Base-by-base conservation (phyloP, 2,888 invertebrate species). In the Baccha elongata region DNA sequence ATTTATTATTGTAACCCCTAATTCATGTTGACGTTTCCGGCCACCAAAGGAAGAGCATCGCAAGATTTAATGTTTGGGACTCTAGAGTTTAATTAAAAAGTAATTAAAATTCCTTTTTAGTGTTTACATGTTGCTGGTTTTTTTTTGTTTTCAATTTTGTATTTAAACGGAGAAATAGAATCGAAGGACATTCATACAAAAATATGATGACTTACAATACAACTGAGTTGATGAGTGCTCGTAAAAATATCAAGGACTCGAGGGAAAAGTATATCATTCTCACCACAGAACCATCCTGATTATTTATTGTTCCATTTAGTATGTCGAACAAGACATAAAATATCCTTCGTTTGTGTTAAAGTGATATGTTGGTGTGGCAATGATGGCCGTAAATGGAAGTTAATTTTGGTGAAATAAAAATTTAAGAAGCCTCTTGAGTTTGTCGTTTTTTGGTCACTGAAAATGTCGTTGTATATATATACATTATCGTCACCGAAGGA, bases 61-160 rank as follows among this genome's bases (percentile, higher is more conserved):
- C n/a, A 52, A 75, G 65, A 75, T 48, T 67, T 48, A 17, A 58
- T 48, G 10, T 29, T 29, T 29, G 42, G 23, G 48, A 50, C 58
- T n/a, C 32, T 40, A 32, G 74, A 40, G 64, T 72, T 81, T 76
- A 75, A 81, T 81, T 81, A 81, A 81, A 81, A 81, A 81, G 75
- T 76, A 76, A 81, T 81, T 81, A 67, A 81, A 76, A 71, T 75
- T 81, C 67, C 46, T 32, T 67, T 67, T 50, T 35, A 58, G 53
- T 46, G 52, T 50, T 29, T 55, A 60, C 60, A 60, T 44, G 44
- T 21, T 50, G 26, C 26, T 26, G 50, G 21, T 58, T 40, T 23
- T 0, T 60, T 26, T 48, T 3, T 26, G 7, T 11, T 11, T 15
- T 19, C 52, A 40, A 26, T 40, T 26, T 48, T 21, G 5, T 40